These are phyloP conservation scores for Rotaria socialis DNA, from an alignment of 2,888 invertebrate species.

Conservation along the genomic window DNA sequence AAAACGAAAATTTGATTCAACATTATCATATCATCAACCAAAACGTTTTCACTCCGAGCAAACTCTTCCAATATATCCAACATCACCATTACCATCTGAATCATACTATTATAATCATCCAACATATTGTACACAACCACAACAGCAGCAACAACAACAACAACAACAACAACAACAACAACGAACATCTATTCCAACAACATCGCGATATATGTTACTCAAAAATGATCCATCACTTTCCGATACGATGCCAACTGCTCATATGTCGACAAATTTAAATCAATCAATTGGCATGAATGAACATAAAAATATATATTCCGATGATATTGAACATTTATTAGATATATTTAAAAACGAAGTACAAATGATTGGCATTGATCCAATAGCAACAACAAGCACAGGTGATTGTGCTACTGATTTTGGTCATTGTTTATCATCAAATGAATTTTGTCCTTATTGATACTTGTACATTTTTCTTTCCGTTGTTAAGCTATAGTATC, in stretches of 20 bases:
- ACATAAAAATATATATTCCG: not conserved
- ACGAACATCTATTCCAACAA: not conserved
- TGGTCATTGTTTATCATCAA: not conserved
- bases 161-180: not conserved
- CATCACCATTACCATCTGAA: not conserved
- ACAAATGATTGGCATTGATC: not conserved
- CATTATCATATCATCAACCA: not conserved
- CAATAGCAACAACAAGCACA: conserved; percentile 2
- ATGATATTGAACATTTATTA: conserved; percentile 36
- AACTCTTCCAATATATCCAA: conserved; percentile 6
- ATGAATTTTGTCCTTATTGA: not conserved
- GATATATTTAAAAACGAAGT: conserved; percentile 35
- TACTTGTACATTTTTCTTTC: not conserved
- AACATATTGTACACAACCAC: not conserved
- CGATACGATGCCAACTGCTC: not conserved
- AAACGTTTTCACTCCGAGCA: conserved; percentile 15
- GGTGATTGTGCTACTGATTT: not conserved
- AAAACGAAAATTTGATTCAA: not conserved
- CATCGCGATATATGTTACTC: conserved; percentile 2
- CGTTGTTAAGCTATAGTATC: not conserved
- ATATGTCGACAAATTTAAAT: not conserved
- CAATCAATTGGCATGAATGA: not conserved
- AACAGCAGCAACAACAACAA: too few species aligned
- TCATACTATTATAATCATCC: not conserved
- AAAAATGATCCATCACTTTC: conserved; percentile 23